Evolutionary conservation across 2,113 vertebrate species (phyloP).

Genomic region (Xiphophorus hellerii): DNA sequence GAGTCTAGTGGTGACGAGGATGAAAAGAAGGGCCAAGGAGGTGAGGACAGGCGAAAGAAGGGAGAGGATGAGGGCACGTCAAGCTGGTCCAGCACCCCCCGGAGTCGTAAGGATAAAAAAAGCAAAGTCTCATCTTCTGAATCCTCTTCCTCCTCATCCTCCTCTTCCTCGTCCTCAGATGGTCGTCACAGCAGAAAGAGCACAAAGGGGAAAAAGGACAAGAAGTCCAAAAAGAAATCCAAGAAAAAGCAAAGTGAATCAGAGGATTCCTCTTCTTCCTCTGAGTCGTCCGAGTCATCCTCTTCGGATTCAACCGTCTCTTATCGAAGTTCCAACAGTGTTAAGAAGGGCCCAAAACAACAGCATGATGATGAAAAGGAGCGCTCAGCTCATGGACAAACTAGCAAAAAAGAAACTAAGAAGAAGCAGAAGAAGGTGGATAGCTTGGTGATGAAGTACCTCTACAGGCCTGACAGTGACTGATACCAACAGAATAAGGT

Average conservation of each 20-base stretch:
- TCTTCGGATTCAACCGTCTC: conserved; percentile 86
- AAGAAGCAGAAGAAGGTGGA: conserved; percentile 91
- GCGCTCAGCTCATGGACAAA: conserved; percentile 24
- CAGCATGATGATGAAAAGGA: conserved; percentile 65
- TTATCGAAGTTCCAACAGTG: conserved; percentile 89
- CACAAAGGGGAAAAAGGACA: conserved; percentile 73
- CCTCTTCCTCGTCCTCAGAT: conserved; percentile 73
- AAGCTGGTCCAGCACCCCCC: conserved; percentile 73
- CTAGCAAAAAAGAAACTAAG: conserved; percentile 85
- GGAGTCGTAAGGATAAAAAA: conserved; percentile 71
- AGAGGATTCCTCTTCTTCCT: conserved; percentile 80
- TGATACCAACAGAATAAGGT: conserved; percentile 79
- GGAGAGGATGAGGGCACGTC: conserved; percentile 69
- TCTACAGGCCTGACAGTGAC: conserved; percentile 96
- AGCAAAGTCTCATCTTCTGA: conserved; percentile 76
- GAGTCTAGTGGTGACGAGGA: conserved; percentile 82
- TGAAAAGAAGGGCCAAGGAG: conserved; percentile 40
- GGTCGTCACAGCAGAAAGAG: conserved; percentile 74
- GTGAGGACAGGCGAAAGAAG: conserved; percentile 77
- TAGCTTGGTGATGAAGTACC: conserved; percentile 96
- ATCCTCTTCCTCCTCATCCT: conserved; percentile 42
- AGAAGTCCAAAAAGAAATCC: conserved; percentile 81
- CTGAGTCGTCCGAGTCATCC: conserved; percentile 73
- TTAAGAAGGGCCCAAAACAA: conserved; percentile 84
- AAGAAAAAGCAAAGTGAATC: conserved; percentile 83